These are phyloP conservation scores for Tapirus indicus DNA, from an alignment of 2,797 vertebrate species.

Conservation along the genomic window DNA sequence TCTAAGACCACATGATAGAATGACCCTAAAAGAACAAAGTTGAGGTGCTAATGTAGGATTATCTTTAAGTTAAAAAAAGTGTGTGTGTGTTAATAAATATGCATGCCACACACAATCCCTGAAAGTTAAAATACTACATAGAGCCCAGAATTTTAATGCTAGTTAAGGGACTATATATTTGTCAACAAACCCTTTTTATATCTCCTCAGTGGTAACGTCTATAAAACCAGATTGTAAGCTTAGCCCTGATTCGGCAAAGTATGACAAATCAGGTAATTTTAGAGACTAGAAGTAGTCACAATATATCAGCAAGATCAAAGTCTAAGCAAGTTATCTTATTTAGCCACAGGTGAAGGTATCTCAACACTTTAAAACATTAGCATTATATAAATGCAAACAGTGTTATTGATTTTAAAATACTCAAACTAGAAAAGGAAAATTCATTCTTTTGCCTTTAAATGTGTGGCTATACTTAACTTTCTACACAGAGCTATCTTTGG, in stretches of 20 bases:
- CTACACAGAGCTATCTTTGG: neutral
- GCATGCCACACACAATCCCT: neutral
- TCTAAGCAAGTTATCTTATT: neutral
- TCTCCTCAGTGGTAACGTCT: neutral
- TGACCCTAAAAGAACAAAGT: neutral
- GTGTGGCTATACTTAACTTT: neutral
- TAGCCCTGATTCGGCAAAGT: neutral
- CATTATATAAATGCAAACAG: conserved; percentile 25
- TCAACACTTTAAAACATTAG: neutral
- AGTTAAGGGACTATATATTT: neutral
- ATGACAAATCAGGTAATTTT: neutral
- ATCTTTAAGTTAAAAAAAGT: neutral
- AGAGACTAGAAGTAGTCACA: neutral
- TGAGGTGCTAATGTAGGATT: neutral
- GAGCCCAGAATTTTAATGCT: neutral
- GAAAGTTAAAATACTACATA: conserved; percentile 27
- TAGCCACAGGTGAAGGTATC: neutral
- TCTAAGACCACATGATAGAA: neutral
- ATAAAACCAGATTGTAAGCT: conserved; percentile 21
- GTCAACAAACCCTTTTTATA: conserved; percentile 25
- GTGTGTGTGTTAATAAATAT: neutral
- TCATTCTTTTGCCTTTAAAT: conserved; percentile 15
- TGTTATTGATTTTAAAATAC: neutral
- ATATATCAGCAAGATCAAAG: neutral
- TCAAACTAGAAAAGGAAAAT: conserved; percentile 25